phyloP scores from a whole-genome alignment of 2,797 vertebrate species.

The Tadarida brasiliensis region DNA sequence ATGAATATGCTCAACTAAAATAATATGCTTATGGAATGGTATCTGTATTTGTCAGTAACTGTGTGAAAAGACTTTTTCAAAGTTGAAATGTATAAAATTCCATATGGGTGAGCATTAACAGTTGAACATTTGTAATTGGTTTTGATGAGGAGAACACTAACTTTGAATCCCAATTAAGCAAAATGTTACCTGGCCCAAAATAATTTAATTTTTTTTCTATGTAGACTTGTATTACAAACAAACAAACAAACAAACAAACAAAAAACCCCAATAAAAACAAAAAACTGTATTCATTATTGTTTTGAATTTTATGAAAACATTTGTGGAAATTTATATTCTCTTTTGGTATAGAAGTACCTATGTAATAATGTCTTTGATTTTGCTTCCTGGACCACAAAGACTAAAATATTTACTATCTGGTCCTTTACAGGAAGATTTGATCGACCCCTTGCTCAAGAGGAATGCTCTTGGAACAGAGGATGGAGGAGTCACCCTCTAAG shows the following conservation, averaged over 20 bases:
- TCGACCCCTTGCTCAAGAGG: background rate
- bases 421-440: background rate
- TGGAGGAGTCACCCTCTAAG: background rate
- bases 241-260: no score
- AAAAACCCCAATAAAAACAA: background rate
- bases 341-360: background rate
- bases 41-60: background rate
- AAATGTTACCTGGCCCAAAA: background rate
- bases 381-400: background rate
- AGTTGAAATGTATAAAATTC: background rate
- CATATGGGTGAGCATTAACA: background rate
- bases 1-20: background rate
- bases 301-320: conserved; percentile 30
- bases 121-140: background rate
- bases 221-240: background rate
- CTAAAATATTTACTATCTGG: background rate
- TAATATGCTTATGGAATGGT: background rate
- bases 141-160: background rate
- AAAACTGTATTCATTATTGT: background rate
- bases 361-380: background rate
- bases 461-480: background rate
- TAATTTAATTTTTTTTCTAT: background rate
- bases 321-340: conserved; percentile 2
- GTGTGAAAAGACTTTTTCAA: background rate
- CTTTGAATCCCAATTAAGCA: background rate